A percentile compares a stretch with the other conserved stretches of the same genome.
Evolutionary conservation across 2,113 vertebrate genomes (phyloP).

Genomic region (Ptychochromis oligacanthus): DNA sequence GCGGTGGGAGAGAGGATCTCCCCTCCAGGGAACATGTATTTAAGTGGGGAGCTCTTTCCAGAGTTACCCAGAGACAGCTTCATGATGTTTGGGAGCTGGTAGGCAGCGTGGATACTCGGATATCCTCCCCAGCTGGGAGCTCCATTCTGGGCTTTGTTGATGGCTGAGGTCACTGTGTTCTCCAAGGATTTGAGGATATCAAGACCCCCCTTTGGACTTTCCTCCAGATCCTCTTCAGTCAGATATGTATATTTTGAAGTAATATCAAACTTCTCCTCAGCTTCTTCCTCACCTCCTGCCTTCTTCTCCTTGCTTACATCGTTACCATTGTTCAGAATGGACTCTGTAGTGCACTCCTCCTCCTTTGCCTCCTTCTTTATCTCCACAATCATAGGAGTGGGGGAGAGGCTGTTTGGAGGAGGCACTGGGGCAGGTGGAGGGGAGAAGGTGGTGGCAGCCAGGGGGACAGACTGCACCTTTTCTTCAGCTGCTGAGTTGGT

Average conservation of each 20-base stretch:
- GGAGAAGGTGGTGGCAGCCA: constrained; percentile 94
- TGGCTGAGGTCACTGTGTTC: constrained; percentile 97
- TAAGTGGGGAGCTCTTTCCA: constrained; percentile 88
- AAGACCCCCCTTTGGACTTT: constrained; percentile 95
- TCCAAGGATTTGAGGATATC: constrained; percentile 98
- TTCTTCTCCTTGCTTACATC: constrained; percentile 87
- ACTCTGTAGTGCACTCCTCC: constrained; percentile 84
- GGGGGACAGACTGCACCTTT: constrained; percentile 95
- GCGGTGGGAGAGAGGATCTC: constrained; percentile 87
- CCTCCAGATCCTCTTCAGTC: constrained; percentile 95
- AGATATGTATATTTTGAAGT: constrained; percentile 96
- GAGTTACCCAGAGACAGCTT: constrained; percentile 92
- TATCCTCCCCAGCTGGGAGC: constrained; percentile 98
- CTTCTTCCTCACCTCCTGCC: constrained; percentile 81
- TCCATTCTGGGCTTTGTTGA: constrained; percentile 99
- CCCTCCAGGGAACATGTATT: constrained; percentile 88
- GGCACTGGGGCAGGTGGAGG: constrained; percentile 91
- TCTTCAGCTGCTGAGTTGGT: constrained; percentile 84
- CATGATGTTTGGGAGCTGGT: constrained; percentile 99
- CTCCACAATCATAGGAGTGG: constrained; percentile 83
- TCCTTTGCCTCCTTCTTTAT: constrained; percentile 98
- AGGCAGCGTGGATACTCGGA: constrained; percentile 97
- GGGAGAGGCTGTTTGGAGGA: constrained; percentile 87
- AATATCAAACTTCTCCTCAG: constrained; percentile 93
- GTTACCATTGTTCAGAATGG: constrained; percentile 70